Evolutionary conservation across 2,797 vertebrate genomes (phyloP), one percentile per base, ranked within the genome.

Genomic region (Dipus sagitta): DNA sequence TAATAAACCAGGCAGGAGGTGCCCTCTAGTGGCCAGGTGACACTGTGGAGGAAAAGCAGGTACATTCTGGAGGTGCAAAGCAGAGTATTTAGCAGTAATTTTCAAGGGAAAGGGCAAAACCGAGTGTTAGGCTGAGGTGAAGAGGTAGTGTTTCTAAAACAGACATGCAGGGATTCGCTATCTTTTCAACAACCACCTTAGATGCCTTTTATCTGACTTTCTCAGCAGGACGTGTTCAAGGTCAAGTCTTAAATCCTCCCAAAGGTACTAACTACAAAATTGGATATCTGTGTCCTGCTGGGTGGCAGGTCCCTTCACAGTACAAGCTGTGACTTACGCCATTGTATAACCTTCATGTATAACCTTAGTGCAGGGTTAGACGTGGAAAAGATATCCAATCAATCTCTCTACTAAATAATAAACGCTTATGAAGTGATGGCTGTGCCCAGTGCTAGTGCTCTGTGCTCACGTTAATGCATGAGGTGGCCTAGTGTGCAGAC

Each of bases 1-100:
- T 38, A 23, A 38, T 67, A 72, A 85, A 72, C 30, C 90, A 82
- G 89, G 74, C 65, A 38, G 15, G n/a, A 52, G 28, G 64, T 18
- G 68, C 96, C 97, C 96, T 89, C 97, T 95, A 64, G 90, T 89
- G 97, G 90, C 64, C 14, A 0, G 0, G 26, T n/a, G 58, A 8
- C 30, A 2, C 12, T 24, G 65, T 26, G 64, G 24, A 20, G 0
- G 72, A 15, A 64, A 54, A 79, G 84, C 79, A 34, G 17, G 60
- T 8, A 18, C 34, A 23, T 23, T 72, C 20, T 34, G n/a, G 9
- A 30, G 28, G 74, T 2, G 5, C 4, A 5, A 30, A 76, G 76
- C 86, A 24, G 14, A 65, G 4, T 6, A 54, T 11, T 42, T 21
- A 5, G 24, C 1, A 15, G 0, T 68, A 42, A 62, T 70, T 88